Conservation (phyloP, 2,888 invertebrate species). For the Oscheius sp. region DNA sequence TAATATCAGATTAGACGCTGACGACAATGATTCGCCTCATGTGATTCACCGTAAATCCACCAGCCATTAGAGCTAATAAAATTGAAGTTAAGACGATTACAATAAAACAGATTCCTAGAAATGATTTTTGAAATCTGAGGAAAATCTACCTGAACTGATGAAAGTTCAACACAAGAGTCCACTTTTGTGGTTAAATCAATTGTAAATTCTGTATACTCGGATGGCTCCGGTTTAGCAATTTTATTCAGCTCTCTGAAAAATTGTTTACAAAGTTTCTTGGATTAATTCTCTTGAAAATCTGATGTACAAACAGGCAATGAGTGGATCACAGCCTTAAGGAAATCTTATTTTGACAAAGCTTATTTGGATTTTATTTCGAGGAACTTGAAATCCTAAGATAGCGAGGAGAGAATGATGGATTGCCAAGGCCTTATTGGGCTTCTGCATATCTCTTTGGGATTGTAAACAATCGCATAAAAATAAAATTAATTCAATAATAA, state of each 20-base stretch:
- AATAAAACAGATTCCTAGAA: slow-evolving; percentile 52
- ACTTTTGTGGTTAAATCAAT: slow-evolving; percentile 52
- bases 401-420: too few relatives aligned
- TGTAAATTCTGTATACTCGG: slow-evolving; percentile 51
- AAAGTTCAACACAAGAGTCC: slow-evolving; percentile 57
- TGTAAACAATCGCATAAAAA: too few relatives aligned
- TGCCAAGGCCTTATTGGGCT: too few relatives aligned
- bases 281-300: not conserved
- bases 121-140: not conserved
- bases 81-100: slow-evolving; percentile 10
- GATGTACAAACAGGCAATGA: too few relatives aligned
- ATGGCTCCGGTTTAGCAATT: slow-evolving; percentile 21
- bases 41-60: slow-evolving; percentile 11
- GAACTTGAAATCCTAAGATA: too few relatives aligned
- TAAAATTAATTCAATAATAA: too few relatives aligned
- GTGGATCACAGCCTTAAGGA: too few relatives aligned
- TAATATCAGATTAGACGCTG: not conserved
- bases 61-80: slow-evolving; percentile 1
- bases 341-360: too few relatives aligned
- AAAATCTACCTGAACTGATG: slow-evolving; percentile 45
- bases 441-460: too few relatives aligned
- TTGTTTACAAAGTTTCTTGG: not conserved
- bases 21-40: not conserved
- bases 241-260: slow-evolving; percentile 34
- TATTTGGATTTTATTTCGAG: too few relatives aligned